phyloP scores from a whole-genome alignment of 2,888 invertebrate species.

The Lumbricus terrestris region DNA sequence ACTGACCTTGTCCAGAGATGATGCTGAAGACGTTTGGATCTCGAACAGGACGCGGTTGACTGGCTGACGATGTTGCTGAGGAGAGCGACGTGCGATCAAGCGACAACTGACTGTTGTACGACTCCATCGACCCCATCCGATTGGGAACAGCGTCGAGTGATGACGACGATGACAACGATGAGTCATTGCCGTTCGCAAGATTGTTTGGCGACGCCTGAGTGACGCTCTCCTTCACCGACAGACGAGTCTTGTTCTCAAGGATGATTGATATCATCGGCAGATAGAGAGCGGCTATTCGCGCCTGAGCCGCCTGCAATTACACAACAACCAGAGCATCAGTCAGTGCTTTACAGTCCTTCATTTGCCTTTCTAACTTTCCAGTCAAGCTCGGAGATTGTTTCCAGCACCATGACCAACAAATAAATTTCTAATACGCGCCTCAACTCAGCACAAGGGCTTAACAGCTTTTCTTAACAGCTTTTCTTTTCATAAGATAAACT shows the following conservation, averaged over 20 bases:
- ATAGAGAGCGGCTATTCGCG: constrained; percentile 80
- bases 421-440: neutral
- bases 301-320: constrained; percentile 11
- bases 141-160: neutral
- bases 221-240: neutral
- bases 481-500: neutral
- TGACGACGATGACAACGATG: neutral
- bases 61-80: constrained; percentile 44
- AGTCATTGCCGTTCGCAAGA: constrained; percentile 23
- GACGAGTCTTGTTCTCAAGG: constrained; percentile 67
- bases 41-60: constrained; percentile 22
- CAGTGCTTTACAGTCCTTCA: neutral
- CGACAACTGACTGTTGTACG: constrained; percentile 27
- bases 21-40: constrained; percentile 47
- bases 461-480: neutral
- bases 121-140: constrained; percentile 14
- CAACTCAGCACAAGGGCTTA: neutral
- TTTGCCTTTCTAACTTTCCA: neutral
- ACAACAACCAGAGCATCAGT: neutral
- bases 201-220: neutral
- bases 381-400: neutral
- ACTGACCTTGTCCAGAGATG: constrained; percentile 43
- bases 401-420: neutral
- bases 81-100: constrained; percentile 34
- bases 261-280: constrained; percentile 81